Evolutionary conservation across 2,888 invertebrate species (phyloP).

Genomic region (Stenoptilia bipunctidactyla): DNA sequence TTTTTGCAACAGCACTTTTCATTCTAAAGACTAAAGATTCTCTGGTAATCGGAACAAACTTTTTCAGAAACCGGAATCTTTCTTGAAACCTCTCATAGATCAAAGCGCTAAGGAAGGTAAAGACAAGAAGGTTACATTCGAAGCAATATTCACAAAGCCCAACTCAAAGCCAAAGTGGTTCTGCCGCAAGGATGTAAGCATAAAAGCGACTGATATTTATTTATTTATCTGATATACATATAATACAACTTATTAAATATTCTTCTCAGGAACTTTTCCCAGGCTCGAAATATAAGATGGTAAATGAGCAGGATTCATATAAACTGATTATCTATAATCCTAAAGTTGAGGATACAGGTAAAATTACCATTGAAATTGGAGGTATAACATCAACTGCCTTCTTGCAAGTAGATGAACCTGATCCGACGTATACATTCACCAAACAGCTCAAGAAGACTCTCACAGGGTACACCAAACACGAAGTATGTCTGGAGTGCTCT

Average conservation of each 20-base stretch:
- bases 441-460: slow-evolving; percentile 90
- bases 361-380: slow-evolving; percentile 95
- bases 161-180: slow-evolving; percentile 94
- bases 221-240: neutral
- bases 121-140: slow-evolving; percentile 94
- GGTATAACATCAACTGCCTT: slow-evolving; percentile 90
- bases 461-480: slow-evolving; percentile 92
- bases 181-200: slow-evolving; percentile 91
- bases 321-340: slow-evolving; percentile 91
- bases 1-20: slow-evolving; percentile 42
- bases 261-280: slow-evolving; percentile 87
- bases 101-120: slow-evolving; percentile 95
- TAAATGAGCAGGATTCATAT: slow-evolving; percentile 91
- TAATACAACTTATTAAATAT: neutral
- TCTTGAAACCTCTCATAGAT: slow-evolving; percentile 95
- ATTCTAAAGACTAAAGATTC: slow-evolving; percentile 1
- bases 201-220: neutral
- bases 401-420: slow-evolving; percentile 96
- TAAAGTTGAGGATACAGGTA: slow-evolving; percentile 96
- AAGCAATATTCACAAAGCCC: slow-evolving; percentile 96
- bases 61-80: slow-evolving; percentile 91
- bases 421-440: slow-evolving; percentile 93
- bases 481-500: slow-evolving; percentile 91
- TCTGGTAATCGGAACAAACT: slow-evolving; percentile 23
- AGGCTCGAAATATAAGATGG: slow-evolving; percentile 96